Evolutionary conservation across 2,113 vertebrate species (phyloP).

Genomic region (Anthoscopus minutus): DNA sequence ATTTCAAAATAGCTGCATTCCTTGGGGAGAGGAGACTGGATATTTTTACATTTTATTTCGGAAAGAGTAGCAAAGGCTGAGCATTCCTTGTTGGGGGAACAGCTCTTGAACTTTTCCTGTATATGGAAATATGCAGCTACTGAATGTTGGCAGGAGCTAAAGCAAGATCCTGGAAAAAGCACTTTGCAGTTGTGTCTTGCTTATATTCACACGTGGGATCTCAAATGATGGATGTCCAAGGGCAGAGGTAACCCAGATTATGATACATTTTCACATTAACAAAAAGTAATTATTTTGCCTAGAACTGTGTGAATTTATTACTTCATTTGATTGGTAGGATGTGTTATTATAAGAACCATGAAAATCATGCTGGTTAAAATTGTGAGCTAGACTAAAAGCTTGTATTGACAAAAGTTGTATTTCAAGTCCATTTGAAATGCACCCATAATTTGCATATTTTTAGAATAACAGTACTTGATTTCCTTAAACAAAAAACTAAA

Average conservation of each 20-base stretch:
- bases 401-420: background rate
- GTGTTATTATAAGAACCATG: background rate
- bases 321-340: background rate
- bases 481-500: background rate
- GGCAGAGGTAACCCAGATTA: background rate
- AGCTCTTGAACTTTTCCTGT: conserved; percentile 45
- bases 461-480: background rate
- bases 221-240: background rate
- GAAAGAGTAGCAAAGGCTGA: conserved; percentile 42
- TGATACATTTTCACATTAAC: background rate
- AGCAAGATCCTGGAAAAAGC: conserved; percentile 27
- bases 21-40: background rate
- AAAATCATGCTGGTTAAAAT: background rate
- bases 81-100: background rate
- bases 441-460: background rate
- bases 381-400: background rate
- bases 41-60: conserved; percentile 46
- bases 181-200: conserved; percentile 34
- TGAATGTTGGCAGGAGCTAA: conserved; percentile 1
- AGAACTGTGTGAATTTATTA: background rate
- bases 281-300: background rate
- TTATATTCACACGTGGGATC: conserved; percentile 20
- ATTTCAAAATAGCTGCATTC: conserved; percentile 33
- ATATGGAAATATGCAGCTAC: conserved; percentile 51
- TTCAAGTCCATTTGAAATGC: background rate